A percentile compares a stretch with the other conserved stretches of the same genome.
These are phyloP conservation scores for Autographa pulchrina DNA, from an alignment of 2,888 invertebrate species.

Conservation along the genomic window DNA sequence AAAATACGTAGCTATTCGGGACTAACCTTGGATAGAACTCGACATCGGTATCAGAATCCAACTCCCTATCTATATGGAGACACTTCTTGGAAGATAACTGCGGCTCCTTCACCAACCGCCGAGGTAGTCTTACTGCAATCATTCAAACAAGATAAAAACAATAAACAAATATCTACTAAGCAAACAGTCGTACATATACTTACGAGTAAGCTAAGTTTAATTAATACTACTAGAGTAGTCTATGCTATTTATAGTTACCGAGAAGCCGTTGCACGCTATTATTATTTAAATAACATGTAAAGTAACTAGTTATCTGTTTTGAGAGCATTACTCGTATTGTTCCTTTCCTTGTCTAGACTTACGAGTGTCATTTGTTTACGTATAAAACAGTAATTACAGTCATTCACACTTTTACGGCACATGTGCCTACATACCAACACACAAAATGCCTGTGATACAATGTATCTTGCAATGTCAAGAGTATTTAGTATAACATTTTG, in stretches of 20 bases:
- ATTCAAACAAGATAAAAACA: neutral
- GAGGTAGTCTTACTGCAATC: constrained; percentile 50
- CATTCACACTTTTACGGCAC: no score
- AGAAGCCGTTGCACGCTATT: neutral
- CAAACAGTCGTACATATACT: no score
- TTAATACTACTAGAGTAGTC: neutral
- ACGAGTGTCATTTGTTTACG: neutral
- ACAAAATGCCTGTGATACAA: no score
- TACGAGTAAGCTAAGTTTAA: neutral
- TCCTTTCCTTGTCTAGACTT: neutral
- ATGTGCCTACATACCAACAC: no score
- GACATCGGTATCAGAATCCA: constrained; percentile 85
- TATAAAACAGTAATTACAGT: no score
- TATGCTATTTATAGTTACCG: neutral
- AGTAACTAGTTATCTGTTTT: neutral
- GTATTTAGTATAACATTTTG: no score
- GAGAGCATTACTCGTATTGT: neutral
- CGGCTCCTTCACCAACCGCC: constrained; percentile 72
- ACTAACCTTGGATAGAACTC: constrained; percentile 76
- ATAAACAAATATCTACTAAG: neutral
- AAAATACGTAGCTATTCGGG: neutral
- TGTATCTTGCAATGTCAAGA: no score
- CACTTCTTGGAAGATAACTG: constrained; percentile 77
- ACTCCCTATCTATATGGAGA: constrained; percentile 75
- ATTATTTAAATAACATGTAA: constrained; percentile 4